Conservation (phyloP, 2,113 vertebrate genomes). For the Brachypodius melanocephalos region DNA sequence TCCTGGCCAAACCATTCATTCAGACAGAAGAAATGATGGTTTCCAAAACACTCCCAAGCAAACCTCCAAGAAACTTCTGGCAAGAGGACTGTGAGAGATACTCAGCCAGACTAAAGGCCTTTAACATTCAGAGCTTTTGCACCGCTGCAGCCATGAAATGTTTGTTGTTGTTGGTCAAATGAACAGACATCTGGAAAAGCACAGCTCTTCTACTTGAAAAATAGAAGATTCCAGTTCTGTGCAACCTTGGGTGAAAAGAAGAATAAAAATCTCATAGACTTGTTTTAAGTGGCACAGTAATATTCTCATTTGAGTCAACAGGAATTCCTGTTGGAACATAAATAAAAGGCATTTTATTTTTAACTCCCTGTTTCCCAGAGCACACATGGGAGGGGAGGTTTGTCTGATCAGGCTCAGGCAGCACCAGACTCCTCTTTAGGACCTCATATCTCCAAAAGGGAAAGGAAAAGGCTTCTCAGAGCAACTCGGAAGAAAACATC, state of each 20-base stretch:
- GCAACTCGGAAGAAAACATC: neutral
- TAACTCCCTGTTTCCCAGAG: neutral
- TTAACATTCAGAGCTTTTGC: constrained; percentile 19
- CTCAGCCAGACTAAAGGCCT: neutral
- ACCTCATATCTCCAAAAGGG: neutral
- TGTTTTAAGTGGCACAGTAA: neutral
- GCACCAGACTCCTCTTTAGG: neutral
- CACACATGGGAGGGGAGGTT: neutral
- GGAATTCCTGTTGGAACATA: neutral
- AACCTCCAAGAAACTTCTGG: constrained; percentile 52
- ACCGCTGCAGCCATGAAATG: neutral
- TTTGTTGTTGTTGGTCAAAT: neutral
- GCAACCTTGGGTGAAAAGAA: neutral
- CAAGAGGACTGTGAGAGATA: neutral
- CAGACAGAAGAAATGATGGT: constrained; percentile 41
- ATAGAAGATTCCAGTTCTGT: neutral
- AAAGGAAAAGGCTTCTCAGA: neutral
- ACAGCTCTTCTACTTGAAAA: neutral
- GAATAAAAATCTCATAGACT: neutral
- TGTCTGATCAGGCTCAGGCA: neutral
- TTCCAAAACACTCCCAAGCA: constrained; percentile 39
- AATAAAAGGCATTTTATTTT: constrained; percentile 34
- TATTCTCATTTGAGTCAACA: neutral
- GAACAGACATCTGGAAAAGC: constrained; percentile 4
- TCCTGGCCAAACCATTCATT: constrained; percentile 62